Conservation (phyloP, 2,888 invertebrate genomes). For the Pelosia muscerda region DNA sequence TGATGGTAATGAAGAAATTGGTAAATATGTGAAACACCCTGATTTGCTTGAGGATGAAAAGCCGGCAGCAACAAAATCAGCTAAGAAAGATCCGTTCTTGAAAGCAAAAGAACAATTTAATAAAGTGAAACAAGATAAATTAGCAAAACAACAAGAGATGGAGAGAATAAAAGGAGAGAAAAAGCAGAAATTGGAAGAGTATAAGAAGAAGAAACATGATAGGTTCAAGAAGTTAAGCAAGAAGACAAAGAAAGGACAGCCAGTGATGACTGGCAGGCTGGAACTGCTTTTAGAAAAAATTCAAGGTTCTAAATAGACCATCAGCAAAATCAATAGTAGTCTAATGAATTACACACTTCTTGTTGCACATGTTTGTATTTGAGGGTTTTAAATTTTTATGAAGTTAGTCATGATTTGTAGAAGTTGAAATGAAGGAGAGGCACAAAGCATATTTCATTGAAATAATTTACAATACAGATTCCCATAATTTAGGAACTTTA, state of each 20-base stretch:
- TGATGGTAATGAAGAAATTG: constrained; percentile 61
- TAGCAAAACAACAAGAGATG: constrained; percentile 79
- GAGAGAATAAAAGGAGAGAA: constrained; percentile 85
- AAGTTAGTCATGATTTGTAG: background rate
- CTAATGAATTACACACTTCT: no score
- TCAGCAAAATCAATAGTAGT: background rate
- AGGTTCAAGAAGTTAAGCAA: constrained; percentile 91
- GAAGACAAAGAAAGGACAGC: constrained; percentile 94
- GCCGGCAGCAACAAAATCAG: constrained; percentile 41
- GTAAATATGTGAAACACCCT: constrained; percentile 79
- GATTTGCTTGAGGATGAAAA: constrained; percentile 68
- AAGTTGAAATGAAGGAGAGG: background rate
- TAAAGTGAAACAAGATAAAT: constrained; percentile 86
- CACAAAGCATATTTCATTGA: background rate
- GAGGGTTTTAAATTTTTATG: no score
- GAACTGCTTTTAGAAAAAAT: constrained; percentile 93
- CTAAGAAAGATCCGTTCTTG: constrained; percentile 75
- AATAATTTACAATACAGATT: background rate
- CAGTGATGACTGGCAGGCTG: constrained; percentile 93
- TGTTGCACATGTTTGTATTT: no score
- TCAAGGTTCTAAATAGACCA: constrained; percentile 72
- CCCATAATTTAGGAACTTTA: background rate
- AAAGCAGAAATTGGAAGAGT: constrained; percentile 88
- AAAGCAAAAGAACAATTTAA: constrained; percentile 86
- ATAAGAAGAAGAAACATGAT: constrained; percentile 90